phyloP scores from a whole-genome alignment of 2,113 vertebrate genomes.

The Oncorhynchus clarkii region DNA sequence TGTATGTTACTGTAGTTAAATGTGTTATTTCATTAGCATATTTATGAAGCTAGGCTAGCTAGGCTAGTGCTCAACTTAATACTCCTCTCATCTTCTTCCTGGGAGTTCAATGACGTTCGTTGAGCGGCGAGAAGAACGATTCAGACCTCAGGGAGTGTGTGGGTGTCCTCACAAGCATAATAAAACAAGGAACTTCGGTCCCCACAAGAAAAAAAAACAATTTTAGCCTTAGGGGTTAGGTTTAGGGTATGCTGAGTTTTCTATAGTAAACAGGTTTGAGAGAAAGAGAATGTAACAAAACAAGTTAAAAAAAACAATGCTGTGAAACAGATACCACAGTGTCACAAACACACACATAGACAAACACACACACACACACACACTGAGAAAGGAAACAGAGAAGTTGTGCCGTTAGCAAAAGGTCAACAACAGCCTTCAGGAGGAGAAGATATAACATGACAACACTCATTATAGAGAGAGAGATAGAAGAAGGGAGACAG shows the following conservation, averaged over 20 bases:
- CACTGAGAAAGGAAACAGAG: background rate
- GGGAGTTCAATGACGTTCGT: background rate
- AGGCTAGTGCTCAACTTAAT: background rate
- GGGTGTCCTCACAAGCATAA: background rate
- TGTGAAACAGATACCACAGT: background rate
- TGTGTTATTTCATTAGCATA: background rate
- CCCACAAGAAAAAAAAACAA: background rate
- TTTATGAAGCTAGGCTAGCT: background rate
- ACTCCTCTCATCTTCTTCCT: background rate
- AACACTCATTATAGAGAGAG: background rate
- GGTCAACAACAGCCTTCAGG: slow-evolving; percentile 13
- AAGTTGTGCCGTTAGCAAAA: slow-evolving; percentile 17
- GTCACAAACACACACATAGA: background rate
- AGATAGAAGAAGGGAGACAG: background rate
- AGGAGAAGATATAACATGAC: slow-evolving; percentile 5
- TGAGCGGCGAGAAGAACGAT: background rate
- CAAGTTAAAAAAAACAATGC: background rate
- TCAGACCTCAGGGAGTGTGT: background rate
- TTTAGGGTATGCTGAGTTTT: background rate
- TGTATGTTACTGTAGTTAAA: too few relatives aligned
- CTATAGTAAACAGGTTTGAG: background rate
- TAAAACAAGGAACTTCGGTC: background rate
- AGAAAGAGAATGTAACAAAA: background rate
- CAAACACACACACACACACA: slow-evolving; percentile 6
- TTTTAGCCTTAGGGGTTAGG: background rate